Evolutionary conservation across 2,113 vertebrate species (phyloP).

Genomic region (Tragulus kanchil): DNA sequence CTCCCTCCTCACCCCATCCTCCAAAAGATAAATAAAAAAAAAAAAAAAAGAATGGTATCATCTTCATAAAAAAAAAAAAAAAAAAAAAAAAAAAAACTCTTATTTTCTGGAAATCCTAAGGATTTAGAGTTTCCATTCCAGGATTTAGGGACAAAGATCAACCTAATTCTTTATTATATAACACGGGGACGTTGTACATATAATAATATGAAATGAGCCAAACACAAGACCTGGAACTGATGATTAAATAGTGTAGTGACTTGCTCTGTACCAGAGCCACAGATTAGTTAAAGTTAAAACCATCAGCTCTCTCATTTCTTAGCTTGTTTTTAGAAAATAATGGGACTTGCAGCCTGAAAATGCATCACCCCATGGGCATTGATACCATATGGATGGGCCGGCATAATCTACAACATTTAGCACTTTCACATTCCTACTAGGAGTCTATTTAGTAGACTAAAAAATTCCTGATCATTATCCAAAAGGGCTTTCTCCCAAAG

Average conservation of each 20-base stretch:
- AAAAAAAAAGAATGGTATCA: too few relatives aligned
- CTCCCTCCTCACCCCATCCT: too few relatives aligned
- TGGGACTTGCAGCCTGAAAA: not conserved
- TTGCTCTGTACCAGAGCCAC: not conserved
- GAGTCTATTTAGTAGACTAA: not conserved
- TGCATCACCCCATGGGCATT: not conserved
- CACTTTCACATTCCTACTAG: not conserved
- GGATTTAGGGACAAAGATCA: not conserved
- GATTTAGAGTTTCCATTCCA: not conserved
- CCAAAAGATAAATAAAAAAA: too few relatives aligned
- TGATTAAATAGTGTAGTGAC: not conserved
- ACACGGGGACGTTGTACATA: not conserved
- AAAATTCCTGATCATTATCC: not conserved
- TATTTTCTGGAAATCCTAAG: not conserved
- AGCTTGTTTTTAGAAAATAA: constrained; percentile 4
- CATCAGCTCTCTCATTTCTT: not conserved
- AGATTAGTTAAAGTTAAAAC: not conserved
- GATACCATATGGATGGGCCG: not conserved
- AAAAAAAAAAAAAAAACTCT: not conserved
- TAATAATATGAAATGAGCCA: not conserved
- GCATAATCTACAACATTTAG: not conserved
- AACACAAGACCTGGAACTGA: not conserved
- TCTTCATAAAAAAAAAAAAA: too few relatives aligned
- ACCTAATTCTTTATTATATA: not conserved
- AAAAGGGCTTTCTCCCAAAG: not conserved